These are phyloP conservation scores for Brachypalpus laphriformis DNA, from an alignment of 2,888 invertebrate genomes.

Conservation along the genomic window DNA sequence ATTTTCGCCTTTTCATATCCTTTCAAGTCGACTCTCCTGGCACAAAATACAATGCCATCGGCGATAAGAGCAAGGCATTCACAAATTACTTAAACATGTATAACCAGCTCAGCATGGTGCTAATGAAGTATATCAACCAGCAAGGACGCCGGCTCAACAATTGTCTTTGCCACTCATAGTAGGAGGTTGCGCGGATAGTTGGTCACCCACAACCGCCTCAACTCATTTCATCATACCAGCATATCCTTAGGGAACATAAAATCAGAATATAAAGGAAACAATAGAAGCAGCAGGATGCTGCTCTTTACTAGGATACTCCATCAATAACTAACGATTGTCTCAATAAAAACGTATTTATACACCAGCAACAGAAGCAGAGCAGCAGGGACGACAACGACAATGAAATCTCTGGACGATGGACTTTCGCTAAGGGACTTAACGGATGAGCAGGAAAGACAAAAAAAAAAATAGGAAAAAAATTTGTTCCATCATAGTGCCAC, in stretches of 20 bases:
- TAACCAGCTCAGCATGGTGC: constrained; percentile 37
- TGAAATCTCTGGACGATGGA: constrained; percentile 38
- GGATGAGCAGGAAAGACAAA: constrained; percentile 32
- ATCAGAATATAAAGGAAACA: constrained; percentile 59
- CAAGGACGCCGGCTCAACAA: constrained; percentile 37
- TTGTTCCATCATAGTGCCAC: constrained; percentile 49
- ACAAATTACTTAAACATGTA: constrained; percentile 58
- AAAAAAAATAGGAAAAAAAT: constrained; percentile 26
- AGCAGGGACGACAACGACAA: constrained; percentile 9
- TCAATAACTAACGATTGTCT: constrained; percentile 72
- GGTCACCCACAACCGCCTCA: constrained; percentile 20
- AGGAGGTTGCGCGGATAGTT: background rate
- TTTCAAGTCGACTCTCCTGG: background rate
- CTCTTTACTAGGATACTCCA: constrained; percentile 50
- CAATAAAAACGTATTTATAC: constrained; percentile 52
- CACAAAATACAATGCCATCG: constrained; percentile 11
- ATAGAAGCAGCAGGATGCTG: constrained; percentile 57
- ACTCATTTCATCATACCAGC: constrained; percentile 16
- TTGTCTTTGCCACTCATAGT: constrained; percentile 5
- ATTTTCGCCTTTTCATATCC: constrained; percentile 43
- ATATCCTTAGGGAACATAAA: constrained; percentile 56
- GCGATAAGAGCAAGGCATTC: constrained; percentile 36
- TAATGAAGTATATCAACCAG: constrained; percentile 54
- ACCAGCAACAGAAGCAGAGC: background rate
- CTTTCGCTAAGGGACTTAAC: constrained; percentile 52